These are phyloP conservation scores for Empidonax alnorum DNA, from an alignment of 2,113 vertebrate species.

Conservation along the genomic window DNA sequence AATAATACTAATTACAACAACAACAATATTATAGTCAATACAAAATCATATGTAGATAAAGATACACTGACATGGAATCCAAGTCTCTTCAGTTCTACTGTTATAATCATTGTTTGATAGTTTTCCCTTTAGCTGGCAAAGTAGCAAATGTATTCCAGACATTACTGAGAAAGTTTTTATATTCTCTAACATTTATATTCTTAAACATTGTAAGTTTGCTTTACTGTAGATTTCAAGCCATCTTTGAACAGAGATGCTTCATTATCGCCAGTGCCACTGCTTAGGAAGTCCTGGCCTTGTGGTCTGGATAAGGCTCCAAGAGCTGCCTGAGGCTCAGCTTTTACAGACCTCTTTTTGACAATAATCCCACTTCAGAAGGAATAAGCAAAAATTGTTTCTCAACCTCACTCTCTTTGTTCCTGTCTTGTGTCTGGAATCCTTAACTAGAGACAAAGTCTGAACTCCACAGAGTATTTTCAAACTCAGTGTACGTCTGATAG, in stretches of 20 bases:
- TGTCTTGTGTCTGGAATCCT: not conserved
- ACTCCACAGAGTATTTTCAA: not conserved
- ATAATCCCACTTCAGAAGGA: not conserved
- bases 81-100: not conserved
- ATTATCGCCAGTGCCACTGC: not conserved
- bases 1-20: not conserved
- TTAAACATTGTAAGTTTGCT: not conserved
- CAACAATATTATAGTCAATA: not conserved
- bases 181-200: not conserved
- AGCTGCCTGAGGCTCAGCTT: not conserved
- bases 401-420: not conserved
- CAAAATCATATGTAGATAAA: not conserved
- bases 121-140: not conserved
- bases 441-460: not conserved
- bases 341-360: not conserved
- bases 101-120: not conserved
- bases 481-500: not conserved
- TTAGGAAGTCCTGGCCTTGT: not conserved
- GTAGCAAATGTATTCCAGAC: not conserved
- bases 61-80: not conserved
- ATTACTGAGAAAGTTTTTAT: not conserved
- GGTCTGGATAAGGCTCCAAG: not conserved
- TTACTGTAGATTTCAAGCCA: not conserved
- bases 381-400: not conserved
- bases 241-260: not conserved